These are phyloP conservation scores for Silurus asotus DNA, from an alignment of 2,113 vertebrate species.

Conservation along the genomic window DNA sequence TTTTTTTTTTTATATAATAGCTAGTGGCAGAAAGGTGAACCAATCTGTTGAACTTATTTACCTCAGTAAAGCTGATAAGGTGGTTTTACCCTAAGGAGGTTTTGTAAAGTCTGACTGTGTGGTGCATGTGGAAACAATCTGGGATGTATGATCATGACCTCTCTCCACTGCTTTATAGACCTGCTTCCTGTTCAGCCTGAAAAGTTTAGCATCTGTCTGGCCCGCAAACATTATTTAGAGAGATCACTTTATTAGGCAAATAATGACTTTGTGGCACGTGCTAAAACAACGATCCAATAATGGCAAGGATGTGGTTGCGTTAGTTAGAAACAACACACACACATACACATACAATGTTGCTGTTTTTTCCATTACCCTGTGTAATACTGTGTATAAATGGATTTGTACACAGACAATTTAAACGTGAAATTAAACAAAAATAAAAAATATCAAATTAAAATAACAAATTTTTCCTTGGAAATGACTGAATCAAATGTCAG, in stretches of 20 bases:
- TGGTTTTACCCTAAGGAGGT: background rate
- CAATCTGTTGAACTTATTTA: constrained; percentile 17
- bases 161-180: constrained; percentile 36
- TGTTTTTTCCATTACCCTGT: background rate
- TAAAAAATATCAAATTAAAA: background rate
- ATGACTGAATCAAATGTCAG: constrained; percentile 12
- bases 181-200: constrained; percentile 35
- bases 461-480: background rate
- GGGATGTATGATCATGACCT: constrained; percentile 14
- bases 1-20: too few relatives aligned
- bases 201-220: constrained; percentile 30
- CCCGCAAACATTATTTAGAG: constrained; percentile 20
- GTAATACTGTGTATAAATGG: background rate
- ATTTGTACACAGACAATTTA: background rate
- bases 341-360: background rate
- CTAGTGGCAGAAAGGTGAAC: background rate
- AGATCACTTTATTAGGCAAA: constrained; percentile 36
- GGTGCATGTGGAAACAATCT: constrained; percentile 37
- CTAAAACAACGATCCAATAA: constrained; percentile 18
- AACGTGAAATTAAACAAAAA: background rate
- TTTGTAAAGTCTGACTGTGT: background rate
- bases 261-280: constrained; percentile 33
- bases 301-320: constrained; percentile 9
- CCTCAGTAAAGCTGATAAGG: background rate
- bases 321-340: constrained; percentile 18